These are phyloP conservation scores for Scyliorhinus canicula DNA, from an alignment of 2,797 vertebrate genomes.

Conservation along the genomic window DNA sequence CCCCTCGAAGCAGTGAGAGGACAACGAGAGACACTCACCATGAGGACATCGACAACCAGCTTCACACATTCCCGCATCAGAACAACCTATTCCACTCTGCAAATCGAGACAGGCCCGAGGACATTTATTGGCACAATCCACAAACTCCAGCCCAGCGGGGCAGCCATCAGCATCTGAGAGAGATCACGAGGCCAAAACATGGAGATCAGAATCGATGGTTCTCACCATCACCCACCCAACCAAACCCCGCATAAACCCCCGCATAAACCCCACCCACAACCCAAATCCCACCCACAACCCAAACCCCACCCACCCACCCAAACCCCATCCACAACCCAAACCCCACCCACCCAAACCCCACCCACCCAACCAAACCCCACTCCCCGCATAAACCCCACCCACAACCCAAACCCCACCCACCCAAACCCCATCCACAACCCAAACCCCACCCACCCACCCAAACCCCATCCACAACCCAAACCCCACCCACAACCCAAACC, in stretches of 20 bases:
- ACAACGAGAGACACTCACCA: conserved; percentile 50
- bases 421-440: no score
- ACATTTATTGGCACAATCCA: conserved; percentile 70
- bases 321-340: no score
- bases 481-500: no score
- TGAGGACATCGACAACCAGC: conserved; percentile 70
- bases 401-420: no score
- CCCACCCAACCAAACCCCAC: not conserved
- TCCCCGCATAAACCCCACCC: no score
- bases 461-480: no score
- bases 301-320: not conserved
- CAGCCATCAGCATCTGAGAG: conserved; percentile 61
- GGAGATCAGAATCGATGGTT: not conserved
- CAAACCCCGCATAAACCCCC: no score
- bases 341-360: no score
- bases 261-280: no score
- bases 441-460: no score
- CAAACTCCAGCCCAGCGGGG: conserved; percentile 62
- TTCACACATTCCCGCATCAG: conserved; percentile 60
- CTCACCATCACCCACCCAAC: not conserved
- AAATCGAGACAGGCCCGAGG: conserved; percentile 76
- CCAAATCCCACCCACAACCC: not conserved
- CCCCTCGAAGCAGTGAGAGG: not conserved
- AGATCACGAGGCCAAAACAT: not conserved
- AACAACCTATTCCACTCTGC: conserved; percentile 74